A percentile compares a stretch with the other conserved stretches of the same genome.
phyloP scores from a whole-genome alignment of 2,797 vertebrate species.

The Chloroceryle amazona region DNA sequence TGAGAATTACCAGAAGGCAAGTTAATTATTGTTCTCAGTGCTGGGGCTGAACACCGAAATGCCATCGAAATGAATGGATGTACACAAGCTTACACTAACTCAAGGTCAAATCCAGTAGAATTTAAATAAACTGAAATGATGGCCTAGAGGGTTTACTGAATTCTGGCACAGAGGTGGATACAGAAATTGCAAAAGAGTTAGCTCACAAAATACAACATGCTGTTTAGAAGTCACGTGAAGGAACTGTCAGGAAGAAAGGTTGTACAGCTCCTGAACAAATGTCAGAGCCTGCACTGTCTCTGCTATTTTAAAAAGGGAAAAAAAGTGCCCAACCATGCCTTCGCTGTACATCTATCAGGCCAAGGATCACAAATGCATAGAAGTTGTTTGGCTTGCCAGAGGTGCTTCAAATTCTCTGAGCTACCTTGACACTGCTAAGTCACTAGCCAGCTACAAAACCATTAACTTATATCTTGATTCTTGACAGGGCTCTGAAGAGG shows the following conservation, averaged over 20 bases:
- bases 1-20: not conserved
- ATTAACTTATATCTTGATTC: not conserved
- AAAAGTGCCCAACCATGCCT: not conserved
- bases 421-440: not conserved
- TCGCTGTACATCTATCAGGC: not conserved
- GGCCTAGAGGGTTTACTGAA: not conserved
- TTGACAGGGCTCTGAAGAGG: not conserved
- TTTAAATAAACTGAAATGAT: not conserved
- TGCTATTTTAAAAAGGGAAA: not conserved
- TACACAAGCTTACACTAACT: not conserved
- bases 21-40: not conserved
- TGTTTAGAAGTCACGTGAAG: not conserved
- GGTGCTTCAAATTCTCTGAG: not conserved
- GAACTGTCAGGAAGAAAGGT: not conserved
- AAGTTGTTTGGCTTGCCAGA: not conserved
- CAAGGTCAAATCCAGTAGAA: constrained; percentile 12
- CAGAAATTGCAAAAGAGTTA: not conserved
- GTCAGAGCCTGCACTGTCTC: not conserved
- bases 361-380: not conserved
- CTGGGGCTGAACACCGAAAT: not conserved
- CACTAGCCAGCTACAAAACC: not conserved
- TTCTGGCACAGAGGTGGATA: not conserved
- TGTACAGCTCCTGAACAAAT: not conserved
- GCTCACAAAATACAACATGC: not conserved
- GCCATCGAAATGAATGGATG: not conserved